Base-by-base conservation (phyloP, 2,888 invertebrate genomes). In the Tenthredo scrophulariae region DNA sequence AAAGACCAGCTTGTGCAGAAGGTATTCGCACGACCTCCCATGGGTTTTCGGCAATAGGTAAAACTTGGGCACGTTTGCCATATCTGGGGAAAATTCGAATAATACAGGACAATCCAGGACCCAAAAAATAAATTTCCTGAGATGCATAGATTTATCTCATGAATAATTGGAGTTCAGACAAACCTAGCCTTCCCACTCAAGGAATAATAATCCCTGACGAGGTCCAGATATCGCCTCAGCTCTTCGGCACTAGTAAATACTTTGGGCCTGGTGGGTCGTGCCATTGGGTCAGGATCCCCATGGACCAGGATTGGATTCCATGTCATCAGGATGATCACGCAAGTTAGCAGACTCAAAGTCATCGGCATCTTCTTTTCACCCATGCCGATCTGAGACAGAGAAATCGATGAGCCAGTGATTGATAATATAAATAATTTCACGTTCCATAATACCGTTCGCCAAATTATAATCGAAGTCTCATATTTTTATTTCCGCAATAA, bases 141-240 rank as follows among this genome's bases (percentile, higher is more conserved):
- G 1, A 29, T 82, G 10, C 18, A 58, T n/a, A 13, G 18, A 77
- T 10, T 62, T 43, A n/a, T 65, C 3, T 13, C 4, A 22, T 40
- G 13, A 80, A 18, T 29, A 50, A 29, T 18, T 15, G 10, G 26
- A 82, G 33, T 29, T 46, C 0, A 46, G 15, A 67, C 72, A 84
- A 90, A 95, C 95, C 95, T 94, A 65, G 95, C 94, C 90, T 94
- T 92, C 40, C 94, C 94, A 7, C 93, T 94, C 70, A 94, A 92
- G 43, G 94, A 94, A 88, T 94, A 95, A 89, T 94, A 94, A 89
- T 94, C 94, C 88, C 93, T 94, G 74, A 95, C 92, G 40, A 94
- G 94, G 86, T 94, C 94, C 29, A 95, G 91, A 88, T 95, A 95
- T 85, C 91, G 90, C 85, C 93, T 90, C 26, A 95, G 92, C 77